Conservation (phyloP, 1,140 invertebrate species). For the Drosophila oshimai region DNA sequence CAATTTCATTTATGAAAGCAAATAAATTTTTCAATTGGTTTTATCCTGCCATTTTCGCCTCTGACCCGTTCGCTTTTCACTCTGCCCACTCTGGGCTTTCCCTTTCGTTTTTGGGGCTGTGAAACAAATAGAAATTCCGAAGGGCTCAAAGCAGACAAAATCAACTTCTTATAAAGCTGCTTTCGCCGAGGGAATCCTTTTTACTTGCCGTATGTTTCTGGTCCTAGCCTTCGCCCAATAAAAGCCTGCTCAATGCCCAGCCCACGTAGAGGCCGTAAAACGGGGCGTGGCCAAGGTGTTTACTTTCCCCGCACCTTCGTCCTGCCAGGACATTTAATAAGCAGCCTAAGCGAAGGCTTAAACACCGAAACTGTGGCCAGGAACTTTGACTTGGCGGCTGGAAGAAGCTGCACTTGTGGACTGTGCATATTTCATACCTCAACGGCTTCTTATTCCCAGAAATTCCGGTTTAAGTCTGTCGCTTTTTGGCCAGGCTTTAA, state of each 20-base stretch:
- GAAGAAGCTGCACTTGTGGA: conserved; percentile 23
- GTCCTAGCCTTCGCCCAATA: neutral
- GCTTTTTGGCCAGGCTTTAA: conserved; percentile 12
- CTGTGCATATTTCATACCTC: conserved; percentile 37
- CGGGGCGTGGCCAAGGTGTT: conserved; percentile 30
- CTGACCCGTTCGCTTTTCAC: neutral
- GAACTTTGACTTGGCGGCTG: conserved; percentile 15
- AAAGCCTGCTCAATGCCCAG: conserved; percentile 41
- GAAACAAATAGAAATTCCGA: conserved; percentile 48
- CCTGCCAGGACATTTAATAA: conserved; percentile 46
- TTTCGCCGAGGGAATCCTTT: conserved; percentile 37
- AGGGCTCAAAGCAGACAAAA: conserved; percentile 40
- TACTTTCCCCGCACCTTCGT: conserved; percentile 13
- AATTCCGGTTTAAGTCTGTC: neutral
- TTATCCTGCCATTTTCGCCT: conserved; percentile 22
- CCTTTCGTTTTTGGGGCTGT: conserved; percentile 26
- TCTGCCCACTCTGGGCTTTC: neutral
- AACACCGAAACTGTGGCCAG: neutral
- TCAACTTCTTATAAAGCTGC: conserved; percentile 34
- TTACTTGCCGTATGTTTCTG: conserved; percentile 6
- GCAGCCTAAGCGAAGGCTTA: conserved; percentile 29
- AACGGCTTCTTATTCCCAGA: conserved; percentile 12
- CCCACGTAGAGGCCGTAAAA: conserved; percentile 37
- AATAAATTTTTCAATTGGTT: conserved; percentile 69
- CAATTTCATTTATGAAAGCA: conserved; percentile 70